Percentiles rank a stretch among this genome's conserved stretches.
Evolutionary conservation across 2,888 invertebrate genomes (phyloP).

Genomic region (Phytoseiulus persimilis): DNA sequence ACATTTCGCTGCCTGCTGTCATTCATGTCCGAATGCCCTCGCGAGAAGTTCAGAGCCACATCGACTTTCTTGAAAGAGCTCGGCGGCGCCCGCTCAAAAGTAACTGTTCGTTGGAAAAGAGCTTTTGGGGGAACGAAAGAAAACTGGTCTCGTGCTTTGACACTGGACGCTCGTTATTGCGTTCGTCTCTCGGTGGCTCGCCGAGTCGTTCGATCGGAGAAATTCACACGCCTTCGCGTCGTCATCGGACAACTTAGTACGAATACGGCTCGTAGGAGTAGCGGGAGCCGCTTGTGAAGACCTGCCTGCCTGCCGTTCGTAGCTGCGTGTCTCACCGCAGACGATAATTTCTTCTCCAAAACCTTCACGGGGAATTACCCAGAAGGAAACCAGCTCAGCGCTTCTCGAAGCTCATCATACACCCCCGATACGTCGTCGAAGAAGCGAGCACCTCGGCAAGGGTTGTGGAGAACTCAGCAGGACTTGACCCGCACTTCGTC

Average conservation of each 20-base stretch:
- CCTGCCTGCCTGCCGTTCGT: not conserved
- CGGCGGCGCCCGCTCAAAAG: not conserved
- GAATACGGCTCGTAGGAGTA: not conserved
- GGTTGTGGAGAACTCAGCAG: not conserved
- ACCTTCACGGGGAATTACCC: constrained; percentile 33
- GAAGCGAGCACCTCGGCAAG: not conserved
- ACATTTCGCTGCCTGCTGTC: no score
- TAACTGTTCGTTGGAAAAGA: not conserved
- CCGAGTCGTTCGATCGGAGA: not conserved
- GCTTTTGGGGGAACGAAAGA: not conserved
- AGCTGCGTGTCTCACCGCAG: constrained; percentile 21
- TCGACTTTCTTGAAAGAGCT: not conserved
- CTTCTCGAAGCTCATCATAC: constrained; percentile 34
- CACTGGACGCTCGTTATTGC: not conserved
- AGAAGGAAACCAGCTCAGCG: constrained; percentile 16
- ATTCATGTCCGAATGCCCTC: no score
- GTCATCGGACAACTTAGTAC: not conserved
- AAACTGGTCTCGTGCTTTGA: not conserved
- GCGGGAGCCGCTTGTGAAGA: not conserved
- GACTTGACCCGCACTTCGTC: not conserved
- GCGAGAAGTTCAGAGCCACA: no score
- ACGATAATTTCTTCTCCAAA: constrained; percentile 37
- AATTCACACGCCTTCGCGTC: not conserved
- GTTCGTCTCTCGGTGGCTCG: not conserved
- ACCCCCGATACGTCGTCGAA: constrained; percentile 12